A percentile compares a stretch with the other conserved stretches of the same genome.
These are phyloP conservation scores for Falco concolor DNA, from an alignment of 2,797 vertebrate species.

Conservation along the genomic window DNA sequence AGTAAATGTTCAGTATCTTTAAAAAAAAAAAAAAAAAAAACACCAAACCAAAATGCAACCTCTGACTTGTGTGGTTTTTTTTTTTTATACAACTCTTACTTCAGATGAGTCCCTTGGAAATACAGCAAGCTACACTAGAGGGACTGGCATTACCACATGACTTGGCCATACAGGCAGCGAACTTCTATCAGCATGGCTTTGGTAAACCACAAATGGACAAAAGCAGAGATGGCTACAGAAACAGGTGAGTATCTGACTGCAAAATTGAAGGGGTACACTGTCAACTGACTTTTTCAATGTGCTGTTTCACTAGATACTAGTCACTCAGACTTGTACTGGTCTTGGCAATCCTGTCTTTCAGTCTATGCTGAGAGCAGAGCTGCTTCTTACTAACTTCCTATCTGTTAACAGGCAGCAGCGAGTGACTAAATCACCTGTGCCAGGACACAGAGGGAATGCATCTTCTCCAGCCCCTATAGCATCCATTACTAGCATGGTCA, in stretches of 20 bases:
- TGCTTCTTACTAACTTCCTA: background rate
- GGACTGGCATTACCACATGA: constrained; percentile 88
- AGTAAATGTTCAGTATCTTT: background rate
- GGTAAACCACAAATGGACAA: constrained; percentile 84
- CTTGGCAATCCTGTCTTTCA: background rate
- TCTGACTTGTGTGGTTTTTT: background rate
- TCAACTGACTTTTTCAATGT: background rate
- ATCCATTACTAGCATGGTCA: constrained; percentile 93
- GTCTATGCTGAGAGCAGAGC: background rate
- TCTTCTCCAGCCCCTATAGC: constrained; percentile 84
- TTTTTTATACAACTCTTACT: background rate
- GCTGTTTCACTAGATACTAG: background rate
- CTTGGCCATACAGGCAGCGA: constrained; percentile 83
- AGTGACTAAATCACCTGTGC: constrained; percentile 86
- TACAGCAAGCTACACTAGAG: constrained; percentile 86
- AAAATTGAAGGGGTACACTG: background rate
- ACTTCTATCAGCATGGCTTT: constrained; percentile 85
- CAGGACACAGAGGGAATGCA: constrained; percentile 81
- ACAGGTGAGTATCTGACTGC: constrained; percentile 74
- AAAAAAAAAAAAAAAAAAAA: background rate
- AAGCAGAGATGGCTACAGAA: constrained; percentile 83
- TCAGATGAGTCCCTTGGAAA: constrained; percentile 85
- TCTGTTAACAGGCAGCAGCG: constrained; percentile 79
- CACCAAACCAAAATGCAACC: background rate
- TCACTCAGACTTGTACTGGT: background rate